Conservation (phyloP, 2,113 vertebrate genomes). For the Hylia prasina region DNA sequence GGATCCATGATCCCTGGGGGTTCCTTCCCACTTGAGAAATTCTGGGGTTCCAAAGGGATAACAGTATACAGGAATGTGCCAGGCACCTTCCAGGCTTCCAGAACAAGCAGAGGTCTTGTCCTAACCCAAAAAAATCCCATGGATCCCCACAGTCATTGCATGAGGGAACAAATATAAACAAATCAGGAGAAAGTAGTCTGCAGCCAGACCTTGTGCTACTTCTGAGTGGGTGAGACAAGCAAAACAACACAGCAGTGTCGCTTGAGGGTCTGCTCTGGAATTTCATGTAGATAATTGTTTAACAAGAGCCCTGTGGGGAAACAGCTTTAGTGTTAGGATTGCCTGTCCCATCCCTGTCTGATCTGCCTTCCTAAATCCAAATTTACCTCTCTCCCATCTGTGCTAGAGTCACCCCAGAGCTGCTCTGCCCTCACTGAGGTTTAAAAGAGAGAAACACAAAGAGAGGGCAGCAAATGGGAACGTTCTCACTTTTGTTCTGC, state of each 20-base stretch:
- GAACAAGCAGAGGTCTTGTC: neutral
- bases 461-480: rapidly evolving
- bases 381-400: neutral
- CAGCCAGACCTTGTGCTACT: neutral
- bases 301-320: neutral
- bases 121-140: neutral
- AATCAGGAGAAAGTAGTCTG: neutral
- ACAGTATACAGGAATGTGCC: rapidly evolving
- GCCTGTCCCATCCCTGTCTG: rapidly evolving
- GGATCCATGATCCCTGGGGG: rapidly evolving
- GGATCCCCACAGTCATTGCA: rapidly evolving
- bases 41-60: neutral
- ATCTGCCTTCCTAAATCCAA: neutral
- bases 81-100: neutral
- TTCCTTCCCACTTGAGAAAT: neutral
- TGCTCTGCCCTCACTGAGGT: neutral
- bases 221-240: neutral
- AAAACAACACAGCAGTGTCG: rapidly evolving
- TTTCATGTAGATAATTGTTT: neutral
- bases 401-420: neutral
- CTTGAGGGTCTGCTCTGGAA: neutral
- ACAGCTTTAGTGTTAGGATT: neutral
- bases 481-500: rapidly evolving
- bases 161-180: neutral
- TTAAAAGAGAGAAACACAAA: rapidly evolving